Base-by-base conservation (phyloP, 2,113 vertebrate genomes). In the Microtus ochrogaster region DNA sequence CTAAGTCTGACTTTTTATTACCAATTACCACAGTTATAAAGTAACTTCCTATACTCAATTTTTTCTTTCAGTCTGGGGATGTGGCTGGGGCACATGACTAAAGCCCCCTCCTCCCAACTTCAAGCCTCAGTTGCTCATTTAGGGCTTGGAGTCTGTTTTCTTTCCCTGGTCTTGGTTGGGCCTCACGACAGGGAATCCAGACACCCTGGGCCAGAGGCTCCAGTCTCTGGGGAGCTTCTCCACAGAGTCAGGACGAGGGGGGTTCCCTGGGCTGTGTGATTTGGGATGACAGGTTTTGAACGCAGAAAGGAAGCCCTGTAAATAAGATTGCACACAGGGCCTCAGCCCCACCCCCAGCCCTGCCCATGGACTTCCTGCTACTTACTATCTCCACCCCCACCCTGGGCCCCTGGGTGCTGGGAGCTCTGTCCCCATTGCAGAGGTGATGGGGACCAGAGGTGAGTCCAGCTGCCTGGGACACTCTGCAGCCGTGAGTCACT, bases 51-150 rank as follows among this genome's bases (percentile, higher is more conserved):
- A 26, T 63, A 10, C n/a, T 44, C 7, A 0, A 11, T 19, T 65
- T 65, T 65, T 30, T 28, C 61, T 70, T 78, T 68, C 36, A 68
- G 26, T 49, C 55, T 65, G 49, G 47, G 36, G 70, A 86, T 2
- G n/a, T 4, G 17, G 17, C 49, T 28, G 22, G 33, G 0, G 1
- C 33, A 41, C 19, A 0, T 61, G n/a, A 49, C 11, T 9, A 24
- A 76, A 2, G 28, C 7, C 8, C 52, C 0, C 8, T 73, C 65
- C 17, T n/a, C 3, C 28, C 28, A 0, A 58, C 47, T 10, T 19
- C 5, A 19, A 82, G 28, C 19, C 8, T n/a, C 6, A 0, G 58
- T 16, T 28, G 30, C 39, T 55, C 44, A 2, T 2, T 9, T 19
- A 17, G 44, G 28, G 13, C 26, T 47, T 47, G 76, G 58, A 21